Base-by-base conservation (phyloP, 2,797 vertebrate genomes). In the Pseudotriccus pelzelni region DNA sequence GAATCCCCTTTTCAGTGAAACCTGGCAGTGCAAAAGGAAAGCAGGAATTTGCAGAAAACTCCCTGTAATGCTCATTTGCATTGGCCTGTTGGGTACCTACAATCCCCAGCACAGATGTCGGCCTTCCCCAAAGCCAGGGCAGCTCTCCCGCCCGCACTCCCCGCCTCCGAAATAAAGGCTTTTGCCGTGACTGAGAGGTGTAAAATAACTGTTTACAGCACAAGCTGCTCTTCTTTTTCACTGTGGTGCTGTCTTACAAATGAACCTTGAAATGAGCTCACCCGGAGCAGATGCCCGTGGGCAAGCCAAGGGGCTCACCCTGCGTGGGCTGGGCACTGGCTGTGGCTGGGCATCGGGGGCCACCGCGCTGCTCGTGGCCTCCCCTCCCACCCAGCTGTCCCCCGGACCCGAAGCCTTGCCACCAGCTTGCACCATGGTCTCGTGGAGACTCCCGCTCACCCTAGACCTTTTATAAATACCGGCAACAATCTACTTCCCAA, bases 1-100 rank as follows among this genome's bases (percentile, higher is more conserved):
- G 95, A 96, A 95, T 93, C 90, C 91, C 64, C 94, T 90, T 97
- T 97, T 96, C 93, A 96, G 76, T 23, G 55, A 91, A 96, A 97
- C 70, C 90, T 94, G 96, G 90, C 84, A 66, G 72, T 12, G 84
- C 89, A 27, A 85, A 93, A 94, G 89, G 75, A 62, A 68, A 91
- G 91, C 52, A 62, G 84, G 76, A 95, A 88, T 78, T 88, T 89
- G 84, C 85, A 96, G 84, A 95, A 92, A 83, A 85, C 89, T 82
- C 59, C 84, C 70, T 73, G 87, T 62, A 93, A 95, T 87, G 91
- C 93, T 93, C 80, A 87, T 96, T 97, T 97, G 90, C 95, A 96
- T 96, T 36, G 83, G 91, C 73, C 87, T 47, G 69, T 52, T 53
- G 69, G 62, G 55, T 81, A 84, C 67, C 84, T 70, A 77, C 94